Percentiles rank a stretch among this genome's conserved stretches.
Conservation (phyloP, 2,113 vertebrate species). For the Hydrochoerus hydrochaeris region DNA sequence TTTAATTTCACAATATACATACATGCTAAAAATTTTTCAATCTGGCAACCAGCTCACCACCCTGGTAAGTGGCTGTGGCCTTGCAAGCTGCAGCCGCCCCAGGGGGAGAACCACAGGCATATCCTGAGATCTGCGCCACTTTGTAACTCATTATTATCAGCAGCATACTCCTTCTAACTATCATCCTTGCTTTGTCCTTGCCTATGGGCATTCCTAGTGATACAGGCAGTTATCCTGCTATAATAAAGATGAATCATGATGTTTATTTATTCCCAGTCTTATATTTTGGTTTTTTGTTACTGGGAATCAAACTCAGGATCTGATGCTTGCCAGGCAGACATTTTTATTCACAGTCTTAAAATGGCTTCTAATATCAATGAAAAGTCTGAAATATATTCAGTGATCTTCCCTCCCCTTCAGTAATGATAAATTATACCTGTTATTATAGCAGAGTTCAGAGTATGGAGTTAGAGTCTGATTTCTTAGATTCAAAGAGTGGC, state of each 20-base stretch:
- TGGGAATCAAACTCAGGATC: too few species aligned
- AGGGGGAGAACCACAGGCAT: too few species aligned
- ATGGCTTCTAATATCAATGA: not conserved
- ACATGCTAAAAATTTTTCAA: not conserved
- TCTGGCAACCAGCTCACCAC: too few species aligned
- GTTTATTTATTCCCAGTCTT: too few species aligned
- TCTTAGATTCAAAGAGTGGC: not conserved
- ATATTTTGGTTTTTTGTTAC: too few species aligned
- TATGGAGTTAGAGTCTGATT: not conserved
- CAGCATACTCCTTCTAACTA: not conserved
- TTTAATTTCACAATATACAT: not conserved
- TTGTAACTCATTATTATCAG: not conserved
- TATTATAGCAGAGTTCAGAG: too few species aligned
- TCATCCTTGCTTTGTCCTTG: not conserved
- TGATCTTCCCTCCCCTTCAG: fast-evolving
- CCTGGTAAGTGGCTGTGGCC: too few species aligned
- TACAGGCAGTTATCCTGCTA: not conserved
- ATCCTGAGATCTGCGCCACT: too few species aligned
- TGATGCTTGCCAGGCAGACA: too few species aligned
- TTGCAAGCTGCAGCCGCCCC: too few species aligned
- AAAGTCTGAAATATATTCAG: not conserved
- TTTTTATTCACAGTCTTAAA: not conserved
- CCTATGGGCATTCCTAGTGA: not conserved
- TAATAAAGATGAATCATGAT: not conserved
- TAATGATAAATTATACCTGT: not conserved